Percentiles rank a stretch among this genome's conserved stretches.
Conservation (phyloP, 2,797 vertebrate species). For the Neostethus bicornis region DNA sequence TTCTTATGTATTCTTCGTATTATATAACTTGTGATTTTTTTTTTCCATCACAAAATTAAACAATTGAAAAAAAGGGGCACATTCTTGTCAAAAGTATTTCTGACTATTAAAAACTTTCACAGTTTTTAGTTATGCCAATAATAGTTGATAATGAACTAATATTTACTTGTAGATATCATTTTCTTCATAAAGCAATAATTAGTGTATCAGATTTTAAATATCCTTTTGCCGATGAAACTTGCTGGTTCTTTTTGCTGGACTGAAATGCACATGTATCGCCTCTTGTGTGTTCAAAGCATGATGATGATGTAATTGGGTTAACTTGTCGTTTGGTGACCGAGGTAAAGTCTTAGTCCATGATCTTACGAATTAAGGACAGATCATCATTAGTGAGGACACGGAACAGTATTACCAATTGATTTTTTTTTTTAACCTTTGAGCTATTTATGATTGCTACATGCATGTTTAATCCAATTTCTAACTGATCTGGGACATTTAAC, state of each 20-base stretch:
- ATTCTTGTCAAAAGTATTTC: too few species aligned
- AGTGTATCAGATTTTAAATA: too few species aligned
- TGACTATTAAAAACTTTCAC: too few species aligned
- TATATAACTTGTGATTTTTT: too few species aligned
- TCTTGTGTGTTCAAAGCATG: conserved; percentile 11
- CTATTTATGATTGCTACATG: conserved; percentile 24
- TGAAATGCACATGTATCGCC: conserved; percentile 17
- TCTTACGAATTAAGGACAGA: conserved; percentile 59
- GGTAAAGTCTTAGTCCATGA: conserved; percentile 58
- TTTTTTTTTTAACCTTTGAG: conserved; percentile 43
- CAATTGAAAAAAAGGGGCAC: too few species aligned
- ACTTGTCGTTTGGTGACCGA: conserved; percentile 45
- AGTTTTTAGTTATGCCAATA: too few species aligned
- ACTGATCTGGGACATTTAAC: neutral
- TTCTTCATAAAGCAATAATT: too few species aligned
- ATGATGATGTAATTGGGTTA: conserved; percentile 54
- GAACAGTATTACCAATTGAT: conserved; percentile 37
- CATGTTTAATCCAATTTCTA: neutral
- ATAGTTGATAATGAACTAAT: too few species aligned
- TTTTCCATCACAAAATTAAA: too few species aligned
- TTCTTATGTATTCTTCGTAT: too few species aligned
- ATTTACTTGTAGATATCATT: too few species aligned
- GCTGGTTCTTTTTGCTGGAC: neutral
- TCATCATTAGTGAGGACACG: conserved; percentile 52
- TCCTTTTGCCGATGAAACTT: neutral